Base-by-base conservation (phyloP, 2,888 invertebrate genomes). In the Nephrotoma guestfalica region DNA sequence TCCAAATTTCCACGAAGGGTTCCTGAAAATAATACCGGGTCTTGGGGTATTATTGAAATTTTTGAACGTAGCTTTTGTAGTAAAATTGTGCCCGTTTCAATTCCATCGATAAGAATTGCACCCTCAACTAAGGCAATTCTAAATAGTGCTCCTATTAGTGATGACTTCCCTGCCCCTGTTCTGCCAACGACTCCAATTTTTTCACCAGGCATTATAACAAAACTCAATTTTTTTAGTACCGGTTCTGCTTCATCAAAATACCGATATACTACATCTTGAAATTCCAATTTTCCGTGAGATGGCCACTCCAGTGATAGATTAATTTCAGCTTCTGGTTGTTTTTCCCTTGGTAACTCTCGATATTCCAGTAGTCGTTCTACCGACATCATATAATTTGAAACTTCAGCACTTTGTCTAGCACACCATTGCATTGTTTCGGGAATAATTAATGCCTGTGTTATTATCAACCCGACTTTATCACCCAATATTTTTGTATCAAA, bases 241-340 rank as follows among this genome's bases (percentile, higher is more conserved):
- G 97, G 93, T 89, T 97, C 96, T 87, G 96, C 92, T n/a, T 95
- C 96, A 88, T 95, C 93, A 88, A 96, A 93, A 92, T 97, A 97
- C 2, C 96, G 93, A 86, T 95, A 90, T 47, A 91, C 92, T 88
- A 93, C 91, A 83, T 93, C 89, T 45, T 90, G 90, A 88, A 94
- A 94, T 83, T 89, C 89, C 40, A 94, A 91, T 88, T 90, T 90
- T 7, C 94, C 94, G 4, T 91, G 89, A 0, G 88, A 88, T 0
- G 94, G 94, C 94, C 94, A 94, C 7, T 57, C 51, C 86, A 87
- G 87, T 6, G 87, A 6, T 7, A 88, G 4, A 43, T 86, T 86
- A 3, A 84, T 47, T 6, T 84, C 43, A 86, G 89, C 89, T 11
- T 88, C 88, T 3, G 92, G 92, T 89, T 92, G 91, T 83, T 90